Conservation (phyloP, 2,113 vertebrate genomes). For the Pyrgilauda ruficollis region DNA sequence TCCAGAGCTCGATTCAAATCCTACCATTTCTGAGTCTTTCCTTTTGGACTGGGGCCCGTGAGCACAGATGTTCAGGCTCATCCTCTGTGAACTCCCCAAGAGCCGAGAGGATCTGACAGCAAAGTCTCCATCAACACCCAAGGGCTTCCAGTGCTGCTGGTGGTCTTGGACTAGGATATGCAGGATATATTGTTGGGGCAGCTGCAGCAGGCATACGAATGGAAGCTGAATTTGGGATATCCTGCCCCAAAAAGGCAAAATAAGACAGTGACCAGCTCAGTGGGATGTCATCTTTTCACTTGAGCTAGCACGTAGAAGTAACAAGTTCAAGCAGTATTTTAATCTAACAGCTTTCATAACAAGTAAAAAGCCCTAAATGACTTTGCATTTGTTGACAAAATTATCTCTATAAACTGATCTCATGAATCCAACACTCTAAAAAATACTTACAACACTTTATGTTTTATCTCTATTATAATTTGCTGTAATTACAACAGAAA, state of each 20-base stretch:
- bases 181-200: neutral
- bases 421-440: slow-evolving; percentile 8
- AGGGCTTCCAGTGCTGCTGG: neutral
- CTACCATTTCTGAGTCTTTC: neutral
- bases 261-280: neutral
- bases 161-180: fast-evolving
- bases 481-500: slow-evolving; percentile 16
- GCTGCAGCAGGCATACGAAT: neutral
- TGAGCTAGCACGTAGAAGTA: neutral
- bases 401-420: slow-evolving; percentile 4
- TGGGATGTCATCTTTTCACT: neutral
- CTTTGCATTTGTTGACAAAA: slow-evolving; percentile 25
- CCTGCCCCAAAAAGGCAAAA: neutral
- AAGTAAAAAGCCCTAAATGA: neutral
- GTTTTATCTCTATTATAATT: neutral
- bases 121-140: neutral
- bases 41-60: neutral
- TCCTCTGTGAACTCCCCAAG: neutral
- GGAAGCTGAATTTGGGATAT: neutral
- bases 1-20: neutral
- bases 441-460: neutral
- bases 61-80: neutral
- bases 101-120: neutral
- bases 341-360: neutral
- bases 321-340: neutral